These are phyloP conservation scores for Gymnogyps californianus DNA, from an alignment of 2,113 vertebrate genomes.

Conservation along the genomic window DNA sequence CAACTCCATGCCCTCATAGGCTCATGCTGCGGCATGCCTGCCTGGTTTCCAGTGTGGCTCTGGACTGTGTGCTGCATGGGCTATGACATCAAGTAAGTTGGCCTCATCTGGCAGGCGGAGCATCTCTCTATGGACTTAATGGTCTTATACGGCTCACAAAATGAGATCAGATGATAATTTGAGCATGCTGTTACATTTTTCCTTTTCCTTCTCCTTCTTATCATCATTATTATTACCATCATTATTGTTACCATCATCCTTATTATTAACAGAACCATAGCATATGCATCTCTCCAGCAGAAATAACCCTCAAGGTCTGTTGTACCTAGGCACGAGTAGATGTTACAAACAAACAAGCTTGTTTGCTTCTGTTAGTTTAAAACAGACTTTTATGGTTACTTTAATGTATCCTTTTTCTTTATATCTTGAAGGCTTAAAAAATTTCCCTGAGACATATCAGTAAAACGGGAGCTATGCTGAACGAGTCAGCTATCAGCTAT, in stretches of 20 bases:
- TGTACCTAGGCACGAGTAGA: not conserved
- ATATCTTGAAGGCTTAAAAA: not conserved
- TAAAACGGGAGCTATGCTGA: not conserved
- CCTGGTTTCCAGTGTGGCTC: not conserved
- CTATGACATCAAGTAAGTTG: not conserved
- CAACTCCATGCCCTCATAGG: not conserved
- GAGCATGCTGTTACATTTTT: not conserved
- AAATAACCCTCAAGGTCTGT: not conserved
- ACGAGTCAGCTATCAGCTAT: not conserved
- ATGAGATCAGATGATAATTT: not conserved
- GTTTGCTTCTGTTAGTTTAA: not conserved
- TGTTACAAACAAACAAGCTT: not conserved
- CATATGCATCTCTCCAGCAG: not conserved
- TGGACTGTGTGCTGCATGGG: not conserved
- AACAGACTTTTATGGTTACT: not conserved
- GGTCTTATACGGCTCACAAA: not conserved
- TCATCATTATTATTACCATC: not conserved
- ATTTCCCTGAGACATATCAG: not conserved
- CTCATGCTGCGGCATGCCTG: fast-evolving
- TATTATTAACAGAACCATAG: not conserved
- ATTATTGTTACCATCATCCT: not conserved
- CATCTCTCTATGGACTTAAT: not conserved
- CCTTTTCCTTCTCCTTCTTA: not conserved
- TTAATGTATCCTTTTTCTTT: not conserved
- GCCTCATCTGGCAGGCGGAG: not conserved